Evolutionary conservation across 2,797 vertebrate genomes (phyloP), one percentile per base, ranked within the genome.

Genomic region (Buceros bicornis): DNA sequence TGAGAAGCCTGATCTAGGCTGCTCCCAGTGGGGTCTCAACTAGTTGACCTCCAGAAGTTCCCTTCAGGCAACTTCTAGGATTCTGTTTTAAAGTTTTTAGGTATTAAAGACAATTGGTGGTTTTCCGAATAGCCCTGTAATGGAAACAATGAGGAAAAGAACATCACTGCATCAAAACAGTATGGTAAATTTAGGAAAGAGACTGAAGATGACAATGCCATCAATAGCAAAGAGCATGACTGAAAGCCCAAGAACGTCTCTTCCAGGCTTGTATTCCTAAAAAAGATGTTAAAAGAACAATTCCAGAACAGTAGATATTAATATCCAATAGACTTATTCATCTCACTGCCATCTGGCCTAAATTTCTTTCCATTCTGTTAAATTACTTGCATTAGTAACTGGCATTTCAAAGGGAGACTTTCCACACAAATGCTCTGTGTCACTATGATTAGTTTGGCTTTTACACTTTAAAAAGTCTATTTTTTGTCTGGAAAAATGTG

Each of bases 401-500:
- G 88, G 47, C 48, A 37, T 92, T 94, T 96, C 95, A 83, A 84
- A 89, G 76, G 45, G 35, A 93, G 26, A 26, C 64, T 47, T 42
- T 33, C 66, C 76, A 80, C 50, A 62, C 26, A 66, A 70, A 77
- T 26, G n/a, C 19, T 84, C 58, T 6, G 1, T 78, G 22, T 82
- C 25, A 22, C 90, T 62, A 9, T 26, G 35, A 90, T 82, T 47
- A 43, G 61, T 71, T 87, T 18, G 56, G 61, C 71, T 77, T 79
- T 78, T 58, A 57, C 48, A 58, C 65, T 95, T 91, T 57, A 45
- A 76, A 71, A 89, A 91, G 19, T 26, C 25, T 15, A 33, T 21
- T 13, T 71, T 90, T 95, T 72, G 60, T 88, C 88, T 78, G 82
- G 84, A 90, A 95, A 82, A 91, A 92, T 13, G 29, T 54, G 94